These are phyloP conservation scores for Ectropis grisescens DNA, from an alignment of 1,140 invertebrate species.

Conservation along the genomic window DNA sequence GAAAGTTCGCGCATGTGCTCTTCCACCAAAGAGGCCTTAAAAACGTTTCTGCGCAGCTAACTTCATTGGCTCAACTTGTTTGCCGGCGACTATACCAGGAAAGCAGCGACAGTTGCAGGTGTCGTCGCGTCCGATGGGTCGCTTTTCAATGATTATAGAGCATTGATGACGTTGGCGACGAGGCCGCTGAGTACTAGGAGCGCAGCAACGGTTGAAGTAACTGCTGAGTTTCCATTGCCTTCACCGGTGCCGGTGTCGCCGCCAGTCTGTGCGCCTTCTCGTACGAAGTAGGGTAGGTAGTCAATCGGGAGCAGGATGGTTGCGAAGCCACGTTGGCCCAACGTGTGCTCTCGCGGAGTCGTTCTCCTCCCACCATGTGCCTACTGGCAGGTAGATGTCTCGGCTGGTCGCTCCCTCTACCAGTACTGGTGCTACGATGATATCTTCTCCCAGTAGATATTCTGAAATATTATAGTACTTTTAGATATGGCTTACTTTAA, in stretches of 20 bases:
- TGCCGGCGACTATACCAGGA: too few relatives aligned
- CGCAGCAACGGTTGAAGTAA: slow-evolving; percentile 9
- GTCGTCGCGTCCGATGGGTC: too few relatives aligned
- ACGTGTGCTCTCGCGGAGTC: slow-evolving; percentile 45
- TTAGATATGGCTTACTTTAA: too few relatives aligned
- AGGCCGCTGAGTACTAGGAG: slow-evolving; percentile 17
- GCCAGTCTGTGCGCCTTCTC: too few relatives aligned
- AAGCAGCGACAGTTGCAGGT: too few relatives aligned
- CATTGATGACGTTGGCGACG: slow-evolving; percentile 14
- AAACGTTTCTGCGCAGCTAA: too few relatives aligned
- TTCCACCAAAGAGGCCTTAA: too few relatives aligned
- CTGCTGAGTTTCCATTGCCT: too few relatives aligned
- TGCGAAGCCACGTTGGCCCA: slow-evolving; percentile 76
- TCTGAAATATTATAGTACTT: slow-evolving; percentile 72
- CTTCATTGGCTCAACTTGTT: too few relatives aligned
- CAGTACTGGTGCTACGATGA: slow-evolving; percentile 89
- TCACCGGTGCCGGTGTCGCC: too few relatives aligned
- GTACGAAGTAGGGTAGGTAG: slow-evolving; percentile 76
- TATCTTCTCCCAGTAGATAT: slow-evolving; percentile 84
- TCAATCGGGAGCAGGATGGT: slow-evolving; percentile 78
- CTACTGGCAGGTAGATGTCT: slow-evolving; percentile 83
- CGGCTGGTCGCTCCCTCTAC: slow-evolving; percentile 74
- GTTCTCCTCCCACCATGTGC: slow-evolving; percentile 75
- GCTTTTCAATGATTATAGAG: too few relatives aligned
- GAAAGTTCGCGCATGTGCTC: too few relatives aligned